Percentiles rank a stretch among this genome's conserved stretches.
Evolutionary conservation across 2,113 vertebrate species (phyloP).

Genomic region (Phainopepla nitens): DNA sequence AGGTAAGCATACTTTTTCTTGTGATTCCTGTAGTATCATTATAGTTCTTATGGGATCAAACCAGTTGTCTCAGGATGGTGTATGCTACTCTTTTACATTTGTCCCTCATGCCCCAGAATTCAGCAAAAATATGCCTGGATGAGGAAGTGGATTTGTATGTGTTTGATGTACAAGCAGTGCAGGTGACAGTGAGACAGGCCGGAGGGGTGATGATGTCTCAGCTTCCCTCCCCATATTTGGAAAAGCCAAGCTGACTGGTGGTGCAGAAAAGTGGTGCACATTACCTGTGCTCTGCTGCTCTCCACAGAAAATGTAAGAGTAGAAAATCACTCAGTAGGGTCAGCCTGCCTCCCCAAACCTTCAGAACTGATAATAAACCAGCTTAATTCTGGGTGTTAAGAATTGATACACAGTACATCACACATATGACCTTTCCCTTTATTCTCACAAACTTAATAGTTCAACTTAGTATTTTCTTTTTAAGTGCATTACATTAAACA

Average conservation of each 20-base stretch:
- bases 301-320: background rate
- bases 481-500: background rate
- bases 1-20: constrained; percentile 11
- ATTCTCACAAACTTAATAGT: background rate
- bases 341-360: background rate
- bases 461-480: background rate
- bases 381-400: background rate
- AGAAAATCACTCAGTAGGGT: background rate
- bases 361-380: background rate
- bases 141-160: background rate
- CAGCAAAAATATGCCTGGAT: background rate
- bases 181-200: background rate
- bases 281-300: background rate
- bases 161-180: background rate
- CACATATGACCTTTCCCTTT: background rate
- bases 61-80: background rate
- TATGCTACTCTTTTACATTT: background rate
- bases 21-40: background rate
- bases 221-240: background rate
- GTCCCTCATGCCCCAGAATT: background rate
- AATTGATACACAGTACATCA: background rate
- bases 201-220: background rate
- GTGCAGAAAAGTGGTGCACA: background rate
- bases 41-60: background rate
- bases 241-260: background rate